phyloP scores from a whole-genome alignment of 2,113 vertebrate species.

The Fulmarus glacialis region DNA sequence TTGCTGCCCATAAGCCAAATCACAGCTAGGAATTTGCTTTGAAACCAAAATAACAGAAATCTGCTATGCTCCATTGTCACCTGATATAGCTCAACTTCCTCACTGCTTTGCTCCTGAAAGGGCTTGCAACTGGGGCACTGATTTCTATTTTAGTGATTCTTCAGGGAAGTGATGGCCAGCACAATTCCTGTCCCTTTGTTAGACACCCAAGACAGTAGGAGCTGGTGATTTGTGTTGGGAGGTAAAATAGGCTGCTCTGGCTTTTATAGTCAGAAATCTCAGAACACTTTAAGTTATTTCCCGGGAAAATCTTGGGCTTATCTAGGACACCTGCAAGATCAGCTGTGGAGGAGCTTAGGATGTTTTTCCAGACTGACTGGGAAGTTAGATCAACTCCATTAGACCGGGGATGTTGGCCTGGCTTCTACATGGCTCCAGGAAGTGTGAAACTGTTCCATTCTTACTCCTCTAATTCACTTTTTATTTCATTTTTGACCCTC shows the following conservation, averaged over 20 bases:
- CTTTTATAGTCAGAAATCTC: constrained; percentile 4
- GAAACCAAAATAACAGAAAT: constrained; percentile 38
- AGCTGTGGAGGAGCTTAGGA: not conserved
- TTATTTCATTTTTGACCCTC: not conserved
- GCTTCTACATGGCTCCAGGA: not conserved
- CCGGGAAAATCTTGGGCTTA: not conserved
- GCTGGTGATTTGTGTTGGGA: not conserved
- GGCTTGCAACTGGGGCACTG: constrained; percentile 41
- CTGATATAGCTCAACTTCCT: not conserved
- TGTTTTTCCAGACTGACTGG: not conserved
- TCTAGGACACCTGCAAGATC: constrained; percentile 4
- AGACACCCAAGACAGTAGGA: constrained; percentile 34
- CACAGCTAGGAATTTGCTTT: constrained; percentile 44
- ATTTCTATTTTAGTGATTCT: constrained; percentile 39
- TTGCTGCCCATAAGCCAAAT: constrained; percentile 33
- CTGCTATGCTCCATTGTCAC: constrained; percentile 10
- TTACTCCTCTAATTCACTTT: constrained; percentile 29
- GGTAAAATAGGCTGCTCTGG: not conserved
- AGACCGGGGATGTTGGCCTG: not conserved
- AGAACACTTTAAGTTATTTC: not conserved
- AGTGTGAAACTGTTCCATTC: not conserved
- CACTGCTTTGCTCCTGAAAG: constrained; percentile 29
- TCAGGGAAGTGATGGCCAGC: not conserved
- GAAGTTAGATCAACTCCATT: not conserved
- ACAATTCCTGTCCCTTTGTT: constrained; percentile 23